phyloP scores from a whole-genome alignment of 2,113 vertebrate species.

The Colossoma macropomum region DNA sequence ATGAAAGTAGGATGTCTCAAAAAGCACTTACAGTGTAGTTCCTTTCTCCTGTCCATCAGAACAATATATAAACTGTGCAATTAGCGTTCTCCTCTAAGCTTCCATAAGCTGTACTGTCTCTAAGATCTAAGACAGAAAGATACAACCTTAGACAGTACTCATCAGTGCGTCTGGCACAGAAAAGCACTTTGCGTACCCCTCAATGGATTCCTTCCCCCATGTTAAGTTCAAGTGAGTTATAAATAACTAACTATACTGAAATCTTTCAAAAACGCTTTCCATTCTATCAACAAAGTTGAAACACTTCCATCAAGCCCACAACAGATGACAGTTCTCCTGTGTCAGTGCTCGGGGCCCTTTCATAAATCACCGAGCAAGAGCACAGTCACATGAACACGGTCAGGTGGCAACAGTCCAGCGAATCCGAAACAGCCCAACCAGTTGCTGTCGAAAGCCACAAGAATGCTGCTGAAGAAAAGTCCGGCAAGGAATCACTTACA shows the following conservation, averaged over 20 bases:
- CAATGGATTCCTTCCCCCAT: not conserved
- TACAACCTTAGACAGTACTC: not conserved
- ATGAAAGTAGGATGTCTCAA: too few species aligned
- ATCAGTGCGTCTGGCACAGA: not conserved
- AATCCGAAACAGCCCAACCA: conserved; percentile 30
- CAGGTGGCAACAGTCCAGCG: not conserved
- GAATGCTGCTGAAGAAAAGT: conserved; percentile 5
- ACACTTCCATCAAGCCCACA: not conserved
- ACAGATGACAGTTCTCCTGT: not conserved
- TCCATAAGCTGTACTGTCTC: too few species aligned
- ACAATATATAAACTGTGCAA: too few species aligned
- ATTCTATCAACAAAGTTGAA: not conserved
- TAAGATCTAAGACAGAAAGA: not conserved
- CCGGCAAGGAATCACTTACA: not conserved
- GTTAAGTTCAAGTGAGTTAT: not conserved
- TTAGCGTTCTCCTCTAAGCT: too few species aligned
- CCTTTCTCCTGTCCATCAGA: too few species aligned
- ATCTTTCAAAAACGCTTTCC: not conserved
- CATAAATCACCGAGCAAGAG: conserved; percentile 9
- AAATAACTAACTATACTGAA: not conserved
- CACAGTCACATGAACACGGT: conserved; percentile 12
- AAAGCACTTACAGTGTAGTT: too few species aligned
- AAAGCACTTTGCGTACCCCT: not conserved
- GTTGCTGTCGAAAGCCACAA: conserved; percentile 33
- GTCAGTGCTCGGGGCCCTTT: not conserved